Conservation (phyloP, 2,888 invertebrate species). For the Cheilosia grossa region DNA sequence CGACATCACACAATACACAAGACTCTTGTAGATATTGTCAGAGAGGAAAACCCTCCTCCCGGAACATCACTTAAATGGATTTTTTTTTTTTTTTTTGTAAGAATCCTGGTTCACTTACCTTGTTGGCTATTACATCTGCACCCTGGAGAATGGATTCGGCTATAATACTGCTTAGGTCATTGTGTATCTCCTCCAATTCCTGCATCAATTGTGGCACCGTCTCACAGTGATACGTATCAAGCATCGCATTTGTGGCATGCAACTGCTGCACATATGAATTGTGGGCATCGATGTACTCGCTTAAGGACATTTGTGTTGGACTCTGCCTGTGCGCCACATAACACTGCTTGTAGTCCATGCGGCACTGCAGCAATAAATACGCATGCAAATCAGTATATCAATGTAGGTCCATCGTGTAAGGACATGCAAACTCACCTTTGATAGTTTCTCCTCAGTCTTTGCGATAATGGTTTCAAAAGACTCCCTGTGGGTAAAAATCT, state of each 20-base stretch:
- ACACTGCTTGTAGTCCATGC: constrained; percentile 93
- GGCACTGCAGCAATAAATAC: constrained; percentile 86
- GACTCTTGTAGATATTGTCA: neutral
- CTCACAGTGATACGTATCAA: constrained; percentile 93
- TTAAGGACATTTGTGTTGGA: constrained; percentile 88
- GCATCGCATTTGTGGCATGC: constrained; percentile 95
- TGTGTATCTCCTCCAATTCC: constrained; percentile 97
- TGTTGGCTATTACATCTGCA: constrained; percentile 91
- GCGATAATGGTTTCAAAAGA: constrained; percentile 94
- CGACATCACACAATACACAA: neutral
- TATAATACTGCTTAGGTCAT: constrained; percentile 93
- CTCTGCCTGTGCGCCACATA: constrained; percentile 91
- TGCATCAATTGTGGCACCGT: constrained; percentile 93
- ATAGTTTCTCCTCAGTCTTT: constrained; percentile 92
- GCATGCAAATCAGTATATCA: too few species aligned
- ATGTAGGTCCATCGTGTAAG: neutral
- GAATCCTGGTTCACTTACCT: constrained; percentile 85
- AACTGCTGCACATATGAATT: constrained; percentile 97
- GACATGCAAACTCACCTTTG: constrained; percentile 85
- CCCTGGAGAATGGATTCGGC: constrained; percentile 95
- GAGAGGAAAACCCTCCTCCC: neutral
- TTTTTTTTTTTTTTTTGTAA: neutral
- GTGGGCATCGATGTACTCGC: constrained; percentile 94
- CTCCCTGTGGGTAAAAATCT: constrained; percentile 95
- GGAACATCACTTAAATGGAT: neutral